Evolutionary conservation across 2,888 invertebrate genomes (phyloP), one percentile per base, ranked within the genome.

Genomic region (Nemoura dubitans): DNA sequence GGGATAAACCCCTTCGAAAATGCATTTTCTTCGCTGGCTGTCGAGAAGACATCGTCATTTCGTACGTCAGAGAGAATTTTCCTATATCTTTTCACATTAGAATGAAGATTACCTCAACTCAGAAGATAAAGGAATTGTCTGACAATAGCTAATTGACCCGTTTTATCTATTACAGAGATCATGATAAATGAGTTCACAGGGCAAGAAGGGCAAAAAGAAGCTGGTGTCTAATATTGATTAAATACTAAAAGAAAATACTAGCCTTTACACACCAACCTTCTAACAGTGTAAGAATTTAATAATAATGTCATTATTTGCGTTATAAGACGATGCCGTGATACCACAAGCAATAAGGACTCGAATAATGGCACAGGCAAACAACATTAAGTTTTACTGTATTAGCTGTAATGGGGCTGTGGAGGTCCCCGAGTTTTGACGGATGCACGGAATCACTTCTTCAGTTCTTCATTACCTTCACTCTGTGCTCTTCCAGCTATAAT

Each of bases 111-210:
- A 59, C 59, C 59, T 7, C 59, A 21, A 21, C 14, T 14, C 3
- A 59, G 59, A 59, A 59, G 59, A 59, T 59, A 59, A 59, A 59
- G 59, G 59, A 14, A 59, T 59, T 10, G 59, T 21, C 59, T 59
- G 59, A 59, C 59, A 59, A 59, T 7, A 59, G 59, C 59, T 59
- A 59, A 59, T 59, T 59, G 59, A 59, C 59, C 6, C 14, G 6
- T 59, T 59, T 59, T 59, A 59, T 59, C 59, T 59, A 59, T 59
- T 59, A 59, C 59, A 21, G 59, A 59, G 59, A 59, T 59, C 59
- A 59, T 59, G 59, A 59, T 59, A 59, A 59, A 59, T 59, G 59
- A 59, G 59, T 59, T 59, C 59, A 10, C 16, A 59, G 59, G 59
- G 59, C 59, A 59, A 59, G 59, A 21, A 21, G 21, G 14, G 59